These are phyloP conservation scores for Teinopalpus imperialis DNA, from an alignment of 2,888 invertebrate species.

Conservation along the genomic window DNA sequence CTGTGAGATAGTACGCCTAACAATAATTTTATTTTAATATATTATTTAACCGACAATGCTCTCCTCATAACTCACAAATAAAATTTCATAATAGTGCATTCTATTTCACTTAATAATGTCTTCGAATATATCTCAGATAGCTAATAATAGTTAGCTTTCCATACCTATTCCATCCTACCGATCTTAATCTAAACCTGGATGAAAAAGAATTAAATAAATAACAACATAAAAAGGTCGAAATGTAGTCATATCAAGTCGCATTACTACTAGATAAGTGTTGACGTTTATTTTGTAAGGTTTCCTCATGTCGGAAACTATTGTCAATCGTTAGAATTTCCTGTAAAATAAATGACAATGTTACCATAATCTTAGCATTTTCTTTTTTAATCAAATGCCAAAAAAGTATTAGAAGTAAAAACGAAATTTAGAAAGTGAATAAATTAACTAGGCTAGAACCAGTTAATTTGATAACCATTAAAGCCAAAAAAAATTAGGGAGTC, in stretches of 20 bases:
- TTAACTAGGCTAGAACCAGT: too few species aligned
- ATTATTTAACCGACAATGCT: too few species aligned
- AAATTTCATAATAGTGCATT: conserved; percentile 20
- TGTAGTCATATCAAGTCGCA: conserved; percentile 72
- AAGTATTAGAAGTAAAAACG: background rate
- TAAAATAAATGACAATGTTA: conserved; percentile 81
- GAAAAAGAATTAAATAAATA: background rate
- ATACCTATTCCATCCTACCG: background rate
- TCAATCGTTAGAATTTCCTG: conserved; percentile 78
- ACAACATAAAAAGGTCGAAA: conserved; percentile 43
- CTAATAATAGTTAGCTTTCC: conserved; percentile 11
- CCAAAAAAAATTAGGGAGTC: too few species aligned
- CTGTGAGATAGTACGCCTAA: background rate
- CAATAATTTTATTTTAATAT: too few species aligned
- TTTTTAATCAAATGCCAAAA: background rate
- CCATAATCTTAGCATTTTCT: conserved; percentile 42
- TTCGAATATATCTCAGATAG: conserved; percentile 5
- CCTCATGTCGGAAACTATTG: conserved; percentile 68
- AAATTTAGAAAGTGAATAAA: too few species aligned
- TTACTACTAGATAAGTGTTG: conserved; percentile 74
- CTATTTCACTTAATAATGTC: conserved; percentile 8
- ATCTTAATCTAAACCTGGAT: background rate
- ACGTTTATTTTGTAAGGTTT: conserved; percentile 77
- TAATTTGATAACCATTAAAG: too few species aligned
- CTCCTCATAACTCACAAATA: conserved; percentile 1